Percentiles rank a stretch among this genome's conserved stretches.
These are phyloP conservation scores for Noturus placidus DNA, from an alignment of 2,113 vertebrate species.

Conservation along the genomic window DNA sequence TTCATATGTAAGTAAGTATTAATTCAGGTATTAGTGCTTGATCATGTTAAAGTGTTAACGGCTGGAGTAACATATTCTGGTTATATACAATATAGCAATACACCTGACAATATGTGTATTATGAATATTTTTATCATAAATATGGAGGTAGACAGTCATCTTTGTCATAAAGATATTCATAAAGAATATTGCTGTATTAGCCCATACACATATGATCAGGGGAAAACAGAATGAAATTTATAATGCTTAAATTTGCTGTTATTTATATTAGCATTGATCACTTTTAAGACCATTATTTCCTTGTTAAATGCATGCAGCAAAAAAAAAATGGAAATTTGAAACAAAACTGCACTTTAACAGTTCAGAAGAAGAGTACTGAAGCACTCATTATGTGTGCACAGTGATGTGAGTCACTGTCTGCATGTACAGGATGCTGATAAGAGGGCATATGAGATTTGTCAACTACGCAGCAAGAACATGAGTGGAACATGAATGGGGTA, in stretches of 20 bases:
- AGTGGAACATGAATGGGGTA: slow-evolving; percentile 19
- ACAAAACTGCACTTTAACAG: slow-evolving; percentile 16
- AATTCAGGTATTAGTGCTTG: too few relatives aligned
- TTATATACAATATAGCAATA: neutral
- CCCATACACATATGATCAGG: too few relatives aligned
- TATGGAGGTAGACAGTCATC: neutral
- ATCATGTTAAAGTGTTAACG: too few relatives aligned
- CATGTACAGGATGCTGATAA: neutral
- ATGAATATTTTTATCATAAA: neutral
- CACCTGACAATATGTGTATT: neutral
- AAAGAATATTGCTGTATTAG: neutral
- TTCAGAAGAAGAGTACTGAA: neutral
- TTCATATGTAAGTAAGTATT: too few relatives aligned
- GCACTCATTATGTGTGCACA: neutral
- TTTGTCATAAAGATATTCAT: neutral
- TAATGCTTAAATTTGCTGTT: neutral
- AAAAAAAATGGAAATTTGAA: neutral
- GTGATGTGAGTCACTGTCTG: slow-evolving; percentile 18
- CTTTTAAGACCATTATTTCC: neutral
- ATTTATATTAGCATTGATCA: neutral
- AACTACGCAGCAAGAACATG: neutral
- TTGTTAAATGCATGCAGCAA: neutral
- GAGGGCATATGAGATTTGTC: neutral
- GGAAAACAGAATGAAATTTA: neutral
- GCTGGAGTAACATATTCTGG: neutral